phyloP scores from a whole-genome alignment of 2,888 invertebrate genomes.

The Bombyx huttoni region DNA sequence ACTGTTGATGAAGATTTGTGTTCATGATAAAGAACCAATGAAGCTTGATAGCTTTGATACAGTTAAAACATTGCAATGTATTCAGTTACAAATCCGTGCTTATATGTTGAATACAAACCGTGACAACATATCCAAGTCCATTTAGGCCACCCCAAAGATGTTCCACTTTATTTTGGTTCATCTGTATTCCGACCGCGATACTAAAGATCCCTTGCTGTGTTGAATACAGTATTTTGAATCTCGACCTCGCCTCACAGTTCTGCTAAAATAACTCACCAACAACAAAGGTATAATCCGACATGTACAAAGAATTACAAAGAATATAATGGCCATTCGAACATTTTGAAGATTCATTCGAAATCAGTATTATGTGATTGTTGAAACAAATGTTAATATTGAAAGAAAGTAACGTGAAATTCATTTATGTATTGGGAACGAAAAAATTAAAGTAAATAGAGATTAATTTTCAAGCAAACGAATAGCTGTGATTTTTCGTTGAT shows the following conservation, averaged over 20 bases:
- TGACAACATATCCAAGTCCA: conserved; percentile 33
- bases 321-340: background rate
- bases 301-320: background rate
- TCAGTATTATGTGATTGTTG: background rate
- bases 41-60: too few relatives aligned
- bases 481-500: too few relatives aligned
- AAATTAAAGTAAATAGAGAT: too few relatives aligned
- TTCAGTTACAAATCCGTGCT: background rate
- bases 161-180: conserved; percentile 42
- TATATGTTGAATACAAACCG: conserved; percentile 14
- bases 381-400: background rate
- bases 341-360: background rate
- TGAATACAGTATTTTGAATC: conserved; percentile 43
- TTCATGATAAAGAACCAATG: too few relatives aligned
- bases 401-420: too few relatives aligned
- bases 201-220: conserved; percentile 27
- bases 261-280: conserved; percentile 6
- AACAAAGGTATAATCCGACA: background rate
- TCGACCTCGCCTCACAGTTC: conserved; percentile 24
- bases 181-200: conserved; percentile 38
- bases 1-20: too few relatives aligned
- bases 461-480: too few relatives aligned
- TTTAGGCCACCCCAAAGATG: conserved; percentile 31
- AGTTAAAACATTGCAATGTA: background rate
- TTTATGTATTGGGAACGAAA: too few relatives aligned